These are phyloP conservation scores for Lycocerus yunnanus DNA, from an alignment of 2,888 invertebrate species.

Conservation along the genomic window DNA sequence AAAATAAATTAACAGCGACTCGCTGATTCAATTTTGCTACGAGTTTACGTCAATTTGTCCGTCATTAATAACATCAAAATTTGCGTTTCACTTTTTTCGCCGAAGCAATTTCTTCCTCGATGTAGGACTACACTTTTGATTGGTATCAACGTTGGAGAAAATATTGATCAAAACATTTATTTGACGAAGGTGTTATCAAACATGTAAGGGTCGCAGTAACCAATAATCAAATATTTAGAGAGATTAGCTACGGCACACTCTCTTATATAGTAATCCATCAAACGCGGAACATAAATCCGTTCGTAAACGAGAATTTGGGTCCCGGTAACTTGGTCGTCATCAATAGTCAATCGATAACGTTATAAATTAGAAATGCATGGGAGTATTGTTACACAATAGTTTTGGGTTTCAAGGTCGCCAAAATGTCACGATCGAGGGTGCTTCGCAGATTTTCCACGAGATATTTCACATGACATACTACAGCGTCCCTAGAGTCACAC, in stretches of 20 bases:
- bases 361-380: constrained; percentile 12
- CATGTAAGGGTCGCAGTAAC: neutral
- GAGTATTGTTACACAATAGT: constrained; percentile 1
- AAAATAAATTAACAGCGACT: neutral
- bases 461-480: constrained; percentile 21
- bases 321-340: constrained; percentile 23
- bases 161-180: neutral
- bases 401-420: constrained; percentile 18
- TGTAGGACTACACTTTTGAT: no score
- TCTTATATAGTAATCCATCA: constrained; percentile 26
- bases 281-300: constrained; percentile 24
- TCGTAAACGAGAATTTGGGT: constrained; percentile 16
- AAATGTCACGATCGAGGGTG: constrained; percentile 18
- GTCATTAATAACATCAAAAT: neutral
- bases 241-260: constrained; percentile 26
- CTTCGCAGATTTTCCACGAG: constrained; percentile 23
- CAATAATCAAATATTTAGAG: constrained; percentile 30
- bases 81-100: neutral
- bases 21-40: neutral
- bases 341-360: constrained; percentile 23
- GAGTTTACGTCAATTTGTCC: neutral
- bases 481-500: constrained; percentile 16
- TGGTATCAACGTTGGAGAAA: no score
- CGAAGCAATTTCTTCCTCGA: neutral
- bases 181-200: neutral